phyloP scores from a whole-genome alignment of 2,113 vertebrate genomes.

The Salvator merianae region DNA sequence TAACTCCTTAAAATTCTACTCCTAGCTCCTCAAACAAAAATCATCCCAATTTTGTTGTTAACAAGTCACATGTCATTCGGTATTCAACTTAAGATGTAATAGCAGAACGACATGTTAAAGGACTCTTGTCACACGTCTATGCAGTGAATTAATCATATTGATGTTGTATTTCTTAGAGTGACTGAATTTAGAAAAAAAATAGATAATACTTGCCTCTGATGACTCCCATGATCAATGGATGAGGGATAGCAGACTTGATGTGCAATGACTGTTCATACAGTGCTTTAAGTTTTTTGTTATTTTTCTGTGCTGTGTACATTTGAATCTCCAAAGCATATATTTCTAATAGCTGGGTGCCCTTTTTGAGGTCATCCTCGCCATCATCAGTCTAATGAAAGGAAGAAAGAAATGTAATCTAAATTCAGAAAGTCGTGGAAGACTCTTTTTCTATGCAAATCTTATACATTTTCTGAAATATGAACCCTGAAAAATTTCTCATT shows the following conservation, averaged over 20 bases:
- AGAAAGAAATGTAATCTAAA: slow-evolving; percentile 57
- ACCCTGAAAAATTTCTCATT: neutral
- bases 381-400: slow-evolving; percentile 89
- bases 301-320: slow-evolving; percentile 99
- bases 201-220: slow-evolving; percentile 87
- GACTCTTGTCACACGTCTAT: neutral
- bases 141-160: neutral
- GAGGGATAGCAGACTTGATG: slow-evolving; percentile 99
- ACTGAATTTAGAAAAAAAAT: neutral
- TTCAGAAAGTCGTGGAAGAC: slow-evolving; percentile 49
- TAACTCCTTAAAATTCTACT: neutral
- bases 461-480: slow-evolving; percentile 17
- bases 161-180: neutral
- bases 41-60: neutral
- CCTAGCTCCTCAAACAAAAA: neutral
- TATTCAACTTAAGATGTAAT: neutral
- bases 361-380: slow-evolving; percentile 98
- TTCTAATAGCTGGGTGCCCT: slow-evolving; percentile 97
- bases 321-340: slow-evolving; percentile 99
- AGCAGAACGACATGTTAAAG: neutral
- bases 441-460: slow-evolving; percentile 41
- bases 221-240: slow-evolving; percentile 98
- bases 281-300: slow-evolving; percentile 99
- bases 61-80: neutral
- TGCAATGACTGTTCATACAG: slow-evolving; percentile 98